Evolutionary conservation across 2,797 vertebrate genomes (phyloP), one percentile per base, ranked within the genome.

Genomic region (Luscinia megarhynchos): DNA sequence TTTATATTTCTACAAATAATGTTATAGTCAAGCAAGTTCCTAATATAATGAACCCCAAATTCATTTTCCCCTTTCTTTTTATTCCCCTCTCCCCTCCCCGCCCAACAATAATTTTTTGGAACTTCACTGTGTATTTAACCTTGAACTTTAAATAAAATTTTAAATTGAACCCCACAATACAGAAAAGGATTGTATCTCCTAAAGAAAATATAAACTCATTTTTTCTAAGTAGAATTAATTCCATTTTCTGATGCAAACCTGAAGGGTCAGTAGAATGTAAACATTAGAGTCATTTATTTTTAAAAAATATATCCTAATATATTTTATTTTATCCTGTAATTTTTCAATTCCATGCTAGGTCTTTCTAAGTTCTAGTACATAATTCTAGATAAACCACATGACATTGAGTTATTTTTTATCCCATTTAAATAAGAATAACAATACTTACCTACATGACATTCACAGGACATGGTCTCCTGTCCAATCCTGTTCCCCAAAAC

Each of bases 1-100:
- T 62, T 90, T 80, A 5, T 81, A 78, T 72, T 91, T 85, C 64
- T 92, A 83, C 32, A 91, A 83, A 87, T 85, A 77, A 54, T 46
- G 3, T 76, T 54, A 57, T 30, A 72, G 46, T 64, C 12, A 64
- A 81, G 36, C 12, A 68, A 89, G 9, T 84, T 92, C 58, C 51
- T 84, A 78, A 75, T 85, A 74, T 32, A 85, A 50, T 51, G 63
- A 94, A 81, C 11, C 22, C 78, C 12, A n/a, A n/a, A 68, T 61
- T 89, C 0, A 45, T 66, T 89, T 93, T 40, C 10, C 8, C 9
- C 10, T 46, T 43, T 68, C 21, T 36, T 67, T 40, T 70, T 36
- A 24, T 55, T 12, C 24, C 14, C 14, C 9, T 43, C 41, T 43
- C 12, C 11, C 11, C 4, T 10, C 43, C 43, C 6, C 3, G 11